Percentiles rank a stretch among this genome's conserved stretches.
Conservation (phyloP, 2,113 vertebrate species). For the Acanthisitta chloris region DNA sequence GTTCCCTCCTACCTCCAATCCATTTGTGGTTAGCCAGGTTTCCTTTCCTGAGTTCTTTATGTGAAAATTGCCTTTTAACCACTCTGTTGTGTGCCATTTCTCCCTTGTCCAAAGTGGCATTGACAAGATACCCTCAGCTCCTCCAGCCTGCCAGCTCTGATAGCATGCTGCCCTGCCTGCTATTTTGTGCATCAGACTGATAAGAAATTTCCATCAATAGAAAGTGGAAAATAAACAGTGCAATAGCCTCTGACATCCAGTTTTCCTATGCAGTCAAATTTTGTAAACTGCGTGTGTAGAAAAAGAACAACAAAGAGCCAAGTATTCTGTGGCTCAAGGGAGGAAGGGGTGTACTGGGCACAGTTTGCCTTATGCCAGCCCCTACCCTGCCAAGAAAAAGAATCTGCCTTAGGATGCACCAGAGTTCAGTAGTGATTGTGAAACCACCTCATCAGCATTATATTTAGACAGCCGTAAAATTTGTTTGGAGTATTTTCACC, state of each 20-base stretch:
- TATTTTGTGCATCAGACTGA: neutral
- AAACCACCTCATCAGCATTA: neutral
- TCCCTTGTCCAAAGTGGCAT: neutral
- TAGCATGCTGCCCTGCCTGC: neutral
- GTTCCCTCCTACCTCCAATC: neutral
- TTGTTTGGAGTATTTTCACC: neutral
- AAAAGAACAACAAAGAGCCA: neutral
- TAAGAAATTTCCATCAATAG: neutral
- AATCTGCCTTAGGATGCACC: neutral
- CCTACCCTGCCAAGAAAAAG: neutral
- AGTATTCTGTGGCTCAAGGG: neutral
- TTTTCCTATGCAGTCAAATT: neutral
- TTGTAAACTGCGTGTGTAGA: neutral
- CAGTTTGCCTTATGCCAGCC: neutral
- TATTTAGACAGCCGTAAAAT: neutral
- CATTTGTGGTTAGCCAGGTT: neutral
- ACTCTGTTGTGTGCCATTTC: neutral
- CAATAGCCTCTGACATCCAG: neutral
- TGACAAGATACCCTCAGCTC: neutral
- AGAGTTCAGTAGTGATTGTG: neutral
- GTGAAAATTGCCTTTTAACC: neutral
- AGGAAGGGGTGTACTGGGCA: neutral
- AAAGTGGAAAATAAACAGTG: neutral
- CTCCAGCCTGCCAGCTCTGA: neutral
- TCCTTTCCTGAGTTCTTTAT: neutral